phyloP scores from a whole-genome alignment of 1,140 invertebrate genomes.

The Steinernema khuongi region DNA sequence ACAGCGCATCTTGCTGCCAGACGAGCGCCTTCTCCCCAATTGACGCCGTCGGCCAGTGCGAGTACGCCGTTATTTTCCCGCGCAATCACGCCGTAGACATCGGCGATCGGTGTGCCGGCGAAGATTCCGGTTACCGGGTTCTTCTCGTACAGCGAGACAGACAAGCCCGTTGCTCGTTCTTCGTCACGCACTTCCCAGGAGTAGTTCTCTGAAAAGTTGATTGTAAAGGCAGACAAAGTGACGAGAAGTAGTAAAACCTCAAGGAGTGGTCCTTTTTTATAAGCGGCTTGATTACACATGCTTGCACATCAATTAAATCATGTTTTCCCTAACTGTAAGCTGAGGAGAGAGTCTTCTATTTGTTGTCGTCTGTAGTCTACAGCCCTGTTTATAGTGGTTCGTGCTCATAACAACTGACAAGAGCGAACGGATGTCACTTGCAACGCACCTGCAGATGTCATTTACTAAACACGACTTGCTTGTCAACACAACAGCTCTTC shows the following conservation, averaged over 20 bases:
- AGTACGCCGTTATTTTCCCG: conserved; percentile 74
- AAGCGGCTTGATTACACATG: too few species aligned
- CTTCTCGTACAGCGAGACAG: conserved; percentile 72
- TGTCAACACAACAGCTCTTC: too few species aligned
- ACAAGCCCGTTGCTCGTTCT: conserved; percentile 67
- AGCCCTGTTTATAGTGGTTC: too few species aligned
- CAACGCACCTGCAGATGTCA: too few species aligned
- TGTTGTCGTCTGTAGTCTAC: too few species aligned
- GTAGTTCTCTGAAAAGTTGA: conserved; percentile 31
- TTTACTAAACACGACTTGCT: too few species aligned
- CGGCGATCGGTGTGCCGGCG: conserved; percentile 79
- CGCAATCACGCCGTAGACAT: conserved; percentile 78
- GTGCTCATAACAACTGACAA: too few species aligned
- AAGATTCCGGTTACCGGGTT: conserved; percentile 71
- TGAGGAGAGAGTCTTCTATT: too few species aligned
- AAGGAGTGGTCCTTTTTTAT: too few species aligned
- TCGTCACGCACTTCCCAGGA: conserved; percentile 50
- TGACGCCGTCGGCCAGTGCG: conserved; percentile 82
- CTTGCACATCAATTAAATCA: background rate
- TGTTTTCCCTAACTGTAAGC: background rate
- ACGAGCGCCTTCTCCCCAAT: conserved; percentile 83
- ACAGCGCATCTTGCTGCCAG: conserved; percentile 81
- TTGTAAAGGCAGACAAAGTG: too few species aligned
- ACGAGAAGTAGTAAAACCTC: too few species aligned
- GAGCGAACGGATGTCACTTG: background rate